These are phyloP conservation scores for Metopolophium dirhodum DNA, from an alignment of 1,140 invertebrate species.

Conservation along the genomic window DNA sequence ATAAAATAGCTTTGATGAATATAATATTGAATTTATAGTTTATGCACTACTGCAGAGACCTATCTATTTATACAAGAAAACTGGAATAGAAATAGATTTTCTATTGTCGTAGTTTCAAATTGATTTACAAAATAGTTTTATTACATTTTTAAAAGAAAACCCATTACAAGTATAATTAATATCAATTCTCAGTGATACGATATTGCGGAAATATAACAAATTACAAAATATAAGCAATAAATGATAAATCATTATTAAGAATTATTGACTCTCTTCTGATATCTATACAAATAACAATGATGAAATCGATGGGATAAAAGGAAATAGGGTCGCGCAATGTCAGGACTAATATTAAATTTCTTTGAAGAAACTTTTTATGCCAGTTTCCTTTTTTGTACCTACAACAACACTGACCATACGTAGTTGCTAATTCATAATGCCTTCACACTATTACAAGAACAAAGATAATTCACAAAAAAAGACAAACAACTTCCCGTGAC, in stretches of 20 bases:
- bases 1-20: no score
- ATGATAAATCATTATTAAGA: not conserved
- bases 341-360: not conserved
- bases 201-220: not conserved
- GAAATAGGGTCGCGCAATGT: no score
- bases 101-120: not conserved
- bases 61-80: not conserved
- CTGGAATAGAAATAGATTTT: no score
- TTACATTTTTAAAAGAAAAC: not conserved
- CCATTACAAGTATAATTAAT: not conserved
- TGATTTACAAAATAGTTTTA: not conserved
- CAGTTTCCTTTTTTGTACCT: slow-evolving; percentile 9
- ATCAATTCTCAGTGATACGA: not conserved
- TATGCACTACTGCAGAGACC: no score
- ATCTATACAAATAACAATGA: not conserved
- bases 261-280: not conserved
- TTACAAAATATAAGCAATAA: slow-evolving; percentile 6
- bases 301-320: not conserved
- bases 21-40: no score
- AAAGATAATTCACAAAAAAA: not conserved
- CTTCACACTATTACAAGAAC: not conserved
- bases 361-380: not conserved
- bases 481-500: not conserved
- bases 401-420: not conserved
- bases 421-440: not conserved